phyloP scores from a whole-genome alignment of 2,113 vertebrate genomes.

The Galbula dea region DNA sequence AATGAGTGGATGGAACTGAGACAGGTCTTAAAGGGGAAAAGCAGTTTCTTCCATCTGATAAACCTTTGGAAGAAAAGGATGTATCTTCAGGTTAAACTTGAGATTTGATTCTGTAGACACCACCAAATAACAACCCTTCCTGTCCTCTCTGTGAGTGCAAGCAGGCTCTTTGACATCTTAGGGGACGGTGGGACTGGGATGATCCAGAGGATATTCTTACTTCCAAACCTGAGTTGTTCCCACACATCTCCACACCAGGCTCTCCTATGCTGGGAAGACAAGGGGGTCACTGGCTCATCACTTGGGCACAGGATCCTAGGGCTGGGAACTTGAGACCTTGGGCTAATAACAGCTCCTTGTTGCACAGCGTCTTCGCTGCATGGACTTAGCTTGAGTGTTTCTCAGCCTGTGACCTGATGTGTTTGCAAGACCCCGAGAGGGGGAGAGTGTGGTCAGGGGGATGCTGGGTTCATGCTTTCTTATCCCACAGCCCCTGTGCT shows the following conservation, averaged over 20 bases:
- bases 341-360: accelerated
- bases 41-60: background rate
- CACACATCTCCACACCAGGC: accelerated
- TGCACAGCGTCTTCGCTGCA: background rate
- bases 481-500: background rate
- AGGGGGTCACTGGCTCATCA: background rate
- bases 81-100: background rate
- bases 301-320: accelerated
- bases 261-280: background rate
- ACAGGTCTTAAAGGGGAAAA: background rate
- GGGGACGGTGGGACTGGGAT: background rate
- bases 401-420: background rate
- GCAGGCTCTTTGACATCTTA: background rate
- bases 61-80: background rate
- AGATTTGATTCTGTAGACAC: background rate
- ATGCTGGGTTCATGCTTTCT: background rate
- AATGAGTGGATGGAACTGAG: background rate
- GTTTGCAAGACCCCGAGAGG: background rate
- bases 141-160: background rate
- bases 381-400: background rate
- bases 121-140: background rate
- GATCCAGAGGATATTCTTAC: background rate
- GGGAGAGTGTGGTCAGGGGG: background rate
- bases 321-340: background rate
- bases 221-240: background rate